Conservation (phyloP, 2,113 vertebrate genomes). For the Trinectes maculatus region DNA sequence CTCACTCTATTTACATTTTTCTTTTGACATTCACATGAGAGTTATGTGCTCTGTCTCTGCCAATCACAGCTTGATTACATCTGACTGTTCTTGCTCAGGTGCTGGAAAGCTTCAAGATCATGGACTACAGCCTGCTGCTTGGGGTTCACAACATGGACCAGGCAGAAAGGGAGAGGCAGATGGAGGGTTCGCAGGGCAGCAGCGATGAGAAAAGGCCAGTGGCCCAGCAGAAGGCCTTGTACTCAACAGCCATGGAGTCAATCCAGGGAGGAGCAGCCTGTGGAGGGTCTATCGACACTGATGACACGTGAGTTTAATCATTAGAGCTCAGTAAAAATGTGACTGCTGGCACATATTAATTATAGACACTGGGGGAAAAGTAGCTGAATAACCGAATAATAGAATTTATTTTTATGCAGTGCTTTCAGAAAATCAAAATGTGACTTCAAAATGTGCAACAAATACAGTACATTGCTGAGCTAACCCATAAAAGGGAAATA, state of each 20-base stretch:
- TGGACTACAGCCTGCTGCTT: constrained; percentile 98
- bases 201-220: constrained; percentile 92
- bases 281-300: constrained; percentile 92
- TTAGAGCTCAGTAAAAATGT: neutral
- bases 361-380: neutral
- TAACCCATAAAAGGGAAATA: neutral
- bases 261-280: constrained; percentile 95
- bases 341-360: neutral
- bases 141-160: constrained; percentile 98
- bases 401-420: neutral
- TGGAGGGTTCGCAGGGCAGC: constrained; percentile 87
- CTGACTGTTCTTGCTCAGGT: constrained; percentile 81
- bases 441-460: no score
- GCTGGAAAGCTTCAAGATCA: constrained; percentile 99
- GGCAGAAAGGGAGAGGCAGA: constrained; percentile 89
- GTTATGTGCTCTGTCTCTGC: neutral
- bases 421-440: neutral
- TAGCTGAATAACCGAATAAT: no score
- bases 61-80: neutral
- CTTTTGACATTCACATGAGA: neutral
- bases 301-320: constrained; percentile 89
- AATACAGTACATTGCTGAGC: no score
- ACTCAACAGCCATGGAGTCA: constrained; percentile 98
- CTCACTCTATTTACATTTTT: neutral
- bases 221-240: constrained; percentile 97